Evolutionary conservation across 2,888 invertebrate species (phyloP).

Genomic region (Drosophila suboccidentalis): DNA sequence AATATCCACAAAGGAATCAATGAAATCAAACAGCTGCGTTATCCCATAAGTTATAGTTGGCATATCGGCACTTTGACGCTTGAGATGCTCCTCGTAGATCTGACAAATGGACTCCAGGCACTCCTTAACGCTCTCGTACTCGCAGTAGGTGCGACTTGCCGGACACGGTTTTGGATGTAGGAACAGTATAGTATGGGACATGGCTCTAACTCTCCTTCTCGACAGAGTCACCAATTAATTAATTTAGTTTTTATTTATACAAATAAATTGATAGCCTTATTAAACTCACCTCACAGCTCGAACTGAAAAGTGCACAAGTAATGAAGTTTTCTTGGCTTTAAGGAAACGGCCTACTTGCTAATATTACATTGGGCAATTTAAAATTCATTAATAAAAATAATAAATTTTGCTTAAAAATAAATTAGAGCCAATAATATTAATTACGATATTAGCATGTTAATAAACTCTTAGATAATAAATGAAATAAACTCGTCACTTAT

Average conservation of each 20-base stretch:
- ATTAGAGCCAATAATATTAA: not conserved
- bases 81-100: conserved; percentile 99
- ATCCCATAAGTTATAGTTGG: conserved; percentile 99
- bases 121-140: conserved; percentile 98
- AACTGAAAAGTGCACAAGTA: not conserved
- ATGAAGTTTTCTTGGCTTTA: not conserved
- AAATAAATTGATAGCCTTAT: not conserved
- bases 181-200: conserved; percentile 97
- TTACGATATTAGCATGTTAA: not conserved
- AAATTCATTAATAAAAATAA: too few relatives aligned
- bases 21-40: conserved; percentile 97
- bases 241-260: not conserved
- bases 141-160: conserved; percentile 98
- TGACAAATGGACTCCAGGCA: conserved; percentile 99
- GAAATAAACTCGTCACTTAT: not conserved
- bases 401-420: too few relatives aligned
- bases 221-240: not conserved
- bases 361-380: not conserved
- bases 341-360: conserved; percentile 10
- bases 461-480: not conserved
- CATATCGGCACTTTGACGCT: conserved; percentile 95
- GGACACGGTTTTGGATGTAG: conserved; percentile 96
- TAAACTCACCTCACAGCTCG: not conserved
- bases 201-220: conserved; percentile 24
- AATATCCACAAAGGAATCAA: conserved; percentile 97